phyloP scores from a whole-genome alignment of 2,888 invertebrate species.

The Orchesellides sinensis region DNA sequence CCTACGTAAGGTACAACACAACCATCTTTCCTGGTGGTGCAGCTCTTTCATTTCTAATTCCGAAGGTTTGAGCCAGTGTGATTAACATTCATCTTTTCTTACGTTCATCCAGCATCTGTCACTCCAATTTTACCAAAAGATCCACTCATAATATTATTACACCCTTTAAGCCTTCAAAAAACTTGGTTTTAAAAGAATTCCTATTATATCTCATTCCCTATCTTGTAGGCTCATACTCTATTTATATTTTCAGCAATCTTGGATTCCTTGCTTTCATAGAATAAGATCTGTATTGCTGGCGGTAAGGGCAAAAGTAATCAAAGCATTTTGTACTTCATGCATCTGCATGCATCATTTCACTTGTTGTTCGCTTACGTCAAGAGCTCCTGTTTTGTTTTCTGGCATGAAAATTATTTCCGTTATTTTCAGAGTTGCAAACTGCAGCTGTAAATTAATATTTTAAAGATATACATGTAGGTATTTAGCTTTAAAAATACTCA shows the following conservation, averaged over 20 bases:
- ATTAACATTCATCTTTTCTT: conserved; percentile 49
- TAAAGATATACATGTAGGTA: too few species aligned
- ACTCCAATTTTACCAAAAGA: conserved; percentile 49
- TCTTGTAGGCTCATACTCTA: not conserved
- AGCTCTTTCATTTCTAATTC: too few species aligned
- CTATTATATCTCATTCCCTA: not conserved
- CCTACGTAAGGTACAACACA: too few species aligned
- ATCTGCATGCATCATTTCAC: not conserved
- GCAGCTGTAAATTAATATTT: conserved; percentile 3
- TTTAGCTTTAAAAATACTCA: too few species aligned
- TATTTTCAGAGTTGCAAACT: not conserved
- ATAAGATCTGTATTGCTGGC: not conserved
- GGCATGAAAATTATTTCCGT: not conserved
- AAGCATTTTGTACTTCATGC: not conserved
- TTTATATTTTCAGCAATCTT: conserved; percentile 3
- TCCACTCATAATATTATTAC: conserved; percentile 24
- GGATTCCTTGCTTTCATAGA: not conserved
- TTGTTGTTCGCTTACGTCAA: not conserved
- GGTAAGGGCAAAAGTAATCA: not conserved
- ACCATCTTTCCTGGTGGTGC: not conserved
- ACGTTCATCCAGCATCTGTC: conserved; percentile 70
- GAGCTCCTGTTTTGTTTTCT: not conserved
- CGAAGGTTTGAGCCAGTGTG: conserved; percentile 29
- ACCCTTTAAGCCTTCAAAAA: conserved; percentile 19
- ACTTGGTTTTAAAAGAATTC: not conserved